Evolutionary conservation across 2,113 vertebrate species (phyloP), one percentile per base, ranked within the genome.

Genomic region (Tyrannus savana): DNA sequence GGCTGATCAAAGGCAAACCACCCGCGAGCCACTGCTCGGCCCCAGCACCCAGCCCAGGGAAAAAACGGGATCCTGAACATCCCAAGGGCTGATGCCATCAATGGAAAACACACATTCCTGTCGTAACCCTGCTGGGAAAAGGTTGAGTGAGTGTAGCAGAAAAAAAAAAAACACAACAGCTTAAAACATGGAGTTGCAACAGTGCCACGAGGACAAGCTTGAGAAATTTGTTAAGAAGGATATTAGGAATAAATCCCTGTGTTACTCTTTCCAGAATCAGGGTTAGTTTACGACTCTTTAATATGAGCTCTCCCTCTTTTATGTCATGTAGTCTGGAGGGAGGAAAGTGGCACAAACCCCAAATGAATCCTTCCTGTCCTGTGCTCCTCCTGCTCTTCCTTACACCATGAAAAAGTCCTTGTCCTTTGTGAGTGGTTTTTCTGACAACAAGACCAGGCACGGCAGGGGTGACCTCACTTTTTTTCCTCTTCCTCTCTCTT

Each of bases 1-100:
- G 28, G 53, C 53, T 89, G 94, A 97, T 94, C 94, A 96, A 96
- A 97, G 90, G 35, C 63, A 63, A 87, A 9, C 92, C 85, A 89
- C 84, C 87, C 8, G 2, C 8, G 18, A 81, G 81, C 69, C 14
- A 5, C 71, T 2, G 5, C 90, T 69, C 4, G 28, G 91, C 82
- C 90, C 62, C 66, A 4, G 42, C 58, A 30, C 49, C 74, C 73
- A 49, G 62, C 76, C 78, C 86, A 19, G 66, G 59, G 66, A 76
- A 39, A 25, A 52, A 92, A 84, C 50, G 1, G 3, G 14, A 41
- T 56, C 81, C 62, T 8, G 37, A 89, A 71, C 44, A 4, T 87
- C 62, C 66, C 0, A 10, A 64, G 71, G 27, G 17, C 60, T 56
- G 7, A 18, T 0, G 7, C 39, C 8, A 15, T 15, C 63, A 31